A percentile compares a stretch with the other conserved stretches of the same genome.
Evolutionary conservation across 2,888 invertebrate species (phyloP).

Genomic region (Phrixothrix hirtus): DNA sequence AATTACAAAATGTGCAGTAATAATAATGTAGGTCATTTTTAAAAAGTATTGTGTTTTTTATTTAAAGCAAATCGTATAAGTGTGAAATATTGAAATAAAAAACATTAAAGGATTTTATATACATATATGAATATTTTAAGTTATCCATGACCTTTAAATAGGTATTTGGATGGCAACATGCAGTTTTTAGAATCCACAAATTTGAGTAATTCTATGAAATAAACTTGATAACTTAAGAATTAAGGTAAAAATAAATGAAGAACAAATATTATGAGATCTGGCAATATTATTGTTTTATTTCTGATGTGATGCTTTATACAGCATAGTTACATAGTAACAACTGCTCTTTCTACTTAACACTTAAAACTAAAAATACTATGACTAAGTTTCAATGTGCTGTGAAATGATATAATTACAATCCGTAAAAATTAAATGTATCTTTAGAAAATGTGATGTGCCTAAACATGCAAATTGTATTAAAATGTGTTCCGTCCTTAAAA

Average conservation of each 20-base stretch:
- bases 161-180: too few species aligned
- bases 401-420: slow-evolving; percentile 52
- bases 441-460: slow-evolving; percentile 49
- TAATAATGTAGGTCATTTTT: too few species aligned
- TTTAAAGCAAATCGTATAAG: too few species aligned
- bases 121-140: too few species aligned
- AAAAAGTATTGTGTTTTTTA: too few species aligned
- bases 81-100: too few species aligned
- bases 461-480: slow-evolving; percentile 49
- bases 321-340: slow-evolving; percentile 75
- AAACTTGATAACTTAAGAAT: neutral
- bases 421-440: slow-evolving; percentile 45
- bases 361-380: slow-evolving; percentile 71
- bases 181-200: too few species aligned
- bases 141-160: too few species aligned
- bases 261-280: slow-evolving; percentile 56
- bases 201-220: too few species aligned
- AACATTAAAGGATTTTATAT: too few species aligned
- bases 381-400: slow-evolving; percentile 58
- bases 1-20: too few species aligned
- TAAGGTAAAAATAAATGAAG: slow-evolving; percentile 2
- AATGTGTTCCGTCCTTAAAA: slow-evolving; percentile 44
- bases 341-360: slow-evolving; percentile 63
- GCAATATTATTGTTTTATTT: slow-evolving; percentile 71
- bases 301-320: slow-evolving; percentile 66